phyloP scores from a whole-genome alignment of 2,113 vertebrate species.

The Rhombomys opimus region DNA sequence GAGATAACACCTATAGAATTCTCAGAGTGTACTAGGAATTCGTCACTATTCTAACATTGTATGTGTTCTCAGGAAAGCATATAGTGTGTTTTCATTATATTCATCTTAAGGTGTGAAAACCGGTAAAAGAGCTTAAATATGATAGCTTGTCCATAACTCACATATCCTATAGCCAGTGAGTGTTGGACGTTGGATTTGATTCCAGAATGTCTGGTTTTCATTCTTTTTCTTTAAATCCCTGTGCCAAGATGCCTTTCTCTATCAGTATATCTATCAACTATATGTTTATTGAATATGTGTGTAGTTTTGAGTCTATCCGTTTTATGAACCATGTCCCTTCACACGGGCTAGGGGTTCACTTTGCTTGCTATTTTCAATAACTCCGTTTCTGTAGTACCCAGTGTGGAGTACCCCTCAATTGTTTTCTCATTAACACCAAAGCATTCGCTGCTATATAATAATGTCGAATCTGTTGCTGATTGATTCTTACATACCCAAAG shows the following conservation, averaged over 20 bases:
- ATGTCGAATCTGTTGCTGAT: neutral
- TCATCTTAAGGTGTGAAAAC: neutral
- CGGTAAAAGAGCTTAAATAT: neutral
- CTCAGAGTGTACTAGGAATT: neutral
- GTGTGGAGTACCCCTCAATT: neutral
- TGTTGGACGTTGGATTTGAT: neutral
- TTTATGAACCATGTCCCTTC: neutral
- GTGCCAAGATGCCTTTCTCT: neutral
- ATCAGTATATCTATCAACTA: neutral
- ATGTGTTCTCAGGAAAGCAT: neutral
- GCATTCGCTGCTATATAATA: neutral
- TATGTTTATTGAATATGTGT: neutral
- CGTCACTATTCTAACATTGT: neutral
- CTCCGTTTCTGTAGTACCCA: slow-evolving; percentile 25
- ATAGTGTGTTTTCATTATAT: neutral
- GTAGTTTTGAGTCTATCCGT: slow-evolving; percentile 10
- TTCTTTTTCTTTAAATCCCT: neutral
- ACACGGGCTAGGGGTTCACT: neutral
- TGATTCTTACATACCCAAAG: slow-evolving; percentile 17
- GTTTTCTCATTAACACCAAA: slow-evolving; percentile 22
- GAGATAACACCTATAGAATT: neutral
- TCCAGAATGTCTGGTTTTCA: neutral
- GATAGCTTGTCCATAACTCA: neutral
- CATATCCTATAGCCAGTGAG: neutral
- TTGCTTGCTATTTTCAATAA: neutral